Percentiles rank a stretch among this genome's conserved stretches.
Conservation (phyloP, 2,888 invertebrate genomes). For the Spatulosminthurus flaviceps region DNA sequence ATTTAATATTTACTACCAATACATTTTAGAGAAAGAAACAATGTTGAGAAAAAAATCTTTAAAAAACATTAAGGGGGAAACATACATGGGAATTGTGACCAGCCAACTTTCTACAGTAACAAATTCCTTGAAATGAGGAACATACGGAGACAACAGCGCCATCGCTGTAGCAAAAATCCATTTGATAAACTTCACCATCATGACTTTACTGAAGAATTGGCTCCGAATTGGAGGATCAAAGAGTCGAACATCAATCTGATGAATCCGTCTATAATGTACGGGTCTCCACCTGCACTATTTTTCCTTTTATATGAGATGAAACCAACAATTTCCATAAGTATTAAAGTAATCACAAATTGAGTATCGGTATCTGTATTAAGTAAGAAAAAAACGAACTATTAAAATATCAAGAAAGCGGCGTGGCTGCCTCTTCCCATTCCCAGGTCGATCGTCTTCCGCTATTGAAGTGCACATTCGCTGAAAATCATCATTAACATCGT, state of each 20-base stretch:
- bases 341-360: background rate
- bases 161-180: background rate
- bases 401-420: background rate
- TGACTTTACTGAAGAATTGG: conserved; percentile 21
- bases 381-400: background rate
- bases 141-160: background rate
- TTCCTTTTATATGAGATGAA: too few species aligned
- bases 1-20: background rate
- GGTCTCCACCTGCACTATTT: conserved; percentile 18
- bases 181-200: conserved; percentile 21
- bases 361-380: background rate
- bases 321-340: too few species aligned
- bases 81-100: conserved; percentile 5
- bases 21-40: background rate
- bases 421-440: background rate
- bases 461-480: background rate
- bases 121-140: background rate
- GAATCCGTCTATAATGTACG: background rate
- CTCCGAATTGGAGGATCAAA: background rate
- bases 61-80: background rate
- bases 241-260: background rate
- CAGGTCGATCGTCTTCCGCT: background rate
- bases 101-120: conserved; percentile 15
- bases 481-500: background rate
- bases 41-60: background rate